phyloP scores from a whole-genome alignment of 2,113 vertebrate species.

The Sminthopsis crassicaudata region DNA sequence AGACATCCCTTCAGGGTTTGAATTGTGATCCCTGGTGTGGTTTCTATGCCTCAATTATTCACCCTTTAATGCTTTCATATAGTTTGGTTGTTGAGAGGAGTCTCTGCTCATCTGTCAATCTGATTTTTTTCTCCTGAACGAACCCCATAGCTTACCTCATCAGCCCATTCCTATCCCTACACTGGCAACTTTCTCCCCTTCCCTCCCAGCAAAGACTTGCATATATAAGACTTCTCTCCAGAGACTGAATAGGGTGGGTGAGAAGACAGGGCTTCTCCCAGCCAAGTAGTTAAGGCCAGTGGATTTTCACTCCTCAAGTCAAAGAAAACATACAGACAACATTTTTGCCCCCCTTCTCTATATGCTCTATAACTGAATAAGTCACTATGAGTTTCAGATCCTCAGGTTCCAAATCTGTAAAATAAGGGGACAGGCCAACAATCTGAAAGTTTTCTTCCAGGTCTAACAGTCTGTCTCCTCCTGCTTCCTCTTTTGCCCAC shows the following conservation, averaged over 20 bases:
- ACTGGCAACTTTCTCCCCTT: neutral
- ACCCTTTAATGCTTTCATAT: neutral
- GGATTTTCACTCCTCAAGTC: neutral
- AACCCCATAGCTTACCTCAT: neutral
- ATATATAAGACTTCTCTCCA: neutral
- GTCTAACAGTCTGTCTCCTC: neutral
- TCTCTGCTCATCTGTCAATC: neutral
- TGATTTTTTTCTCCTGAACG: neutral
- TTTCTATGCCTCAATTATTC: neutral
- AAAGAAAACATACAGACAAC: neutral
- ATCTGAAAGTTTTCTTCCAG: neutral
- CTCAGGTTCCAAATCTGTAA: neutral
- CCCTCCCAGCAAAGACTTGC: neutral
- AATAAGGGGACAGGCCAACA: neutral
- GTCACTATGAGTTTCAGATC: neutral
- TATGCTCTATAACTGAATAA: neutral
- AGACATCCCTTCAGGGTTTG: neutral
- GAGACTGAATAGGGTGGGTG: neutral
- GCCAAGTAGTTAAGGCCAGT: neutral
- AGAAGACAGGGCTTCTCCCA: neutral
- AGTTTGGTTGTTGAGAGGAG: neutral
- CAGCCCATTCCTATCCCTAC: neutral
- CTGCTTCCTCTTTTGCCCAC: neutral
- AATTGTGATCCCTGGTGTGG: neutral
- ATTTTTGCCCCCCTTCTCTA: neutral